Base-by-base conservation (phyloP, 2,888 invertebrate species). In the Plebejus anna region DNA sequence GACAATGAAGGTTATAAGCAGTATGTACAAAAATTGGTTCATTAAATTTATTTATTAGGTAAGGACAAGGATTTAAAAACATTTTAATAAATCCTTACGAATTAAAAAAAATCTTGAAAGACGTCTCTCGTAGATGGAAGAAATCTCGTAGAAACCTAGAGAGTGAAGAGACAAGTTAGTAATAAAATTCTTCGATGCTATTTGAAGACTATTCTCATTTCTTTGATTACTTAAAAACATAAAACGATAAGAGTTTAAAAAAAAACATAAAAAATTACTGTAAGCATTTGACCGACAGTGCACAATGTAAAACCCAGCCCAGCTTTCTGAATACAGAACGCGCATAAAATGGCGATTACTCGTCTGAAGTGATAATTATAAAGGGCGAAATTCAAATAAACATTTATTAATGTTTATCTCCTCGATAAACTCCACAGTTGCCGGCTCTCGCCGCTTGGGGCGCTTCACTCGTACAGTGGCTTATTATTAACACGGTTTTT, bases 401-500 rank as follows among this genome's bases (percentile, higher is more conserved):
- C 84, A 88, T 88, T 89, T 89, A 85, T 85, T 84, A 85, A 84
- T 86, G 86, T 88, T 72, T 87, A 88, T 86, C 88, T 90, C 85
- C 85, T 85, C 84, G 89, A 88, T 88, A 87, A 85, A 88, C 88
- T 87, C 87, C 85, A 84, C 81, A 83, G 79, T 82, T 82, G 83
- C 82, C 84, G 85, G 88, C 83, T 85, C 76, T 61, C 66, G 75
- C n/a, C 77, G 91, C 92, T 88, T 84, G 89, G 86, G 84, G 86
- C 84, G 79, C 72, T 76, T 79, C 75, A 78, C 88, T 87, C 89
- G 88, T 85, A 85, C 93, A 85, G 94, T 94, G 93, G 94, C 94
- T 90, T 93, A 93, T 94, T 93, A 94, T 94, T 94, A 94, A 94
- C 94, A 93, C 94, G 89, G 90, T 89, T 89, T 90, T 92, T 90